phyloP scores from a whole-genome alignment of 1,140 invertebrate genomes.

The Drosophila ficusphila region DNA sequence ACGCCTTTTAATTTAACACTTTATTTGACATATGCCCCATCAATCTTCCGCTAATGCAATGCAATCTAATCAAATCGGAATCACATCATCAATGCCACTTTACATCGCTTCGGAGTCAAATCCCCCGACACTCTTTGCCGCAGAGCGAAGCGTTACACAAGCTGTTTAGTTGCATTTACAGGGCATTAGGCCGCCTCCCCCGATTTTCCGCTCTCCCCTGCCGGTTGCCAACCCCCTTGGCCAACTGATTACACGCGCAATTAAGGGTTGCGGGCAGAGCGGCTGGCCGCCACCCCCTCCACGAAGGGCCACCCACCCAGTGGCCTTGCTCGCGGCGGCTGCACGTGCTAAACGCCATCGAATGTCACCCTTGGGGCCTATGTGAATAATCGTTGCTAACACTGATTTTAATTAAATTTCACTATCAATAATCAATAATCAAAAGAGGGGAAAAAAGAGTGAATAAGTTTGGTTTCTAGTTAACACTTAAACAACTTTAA shows the following conservation, averaged over 20 bases:
- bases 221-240: conserved; percentile 17
- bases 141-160: conserved; percentile 32
- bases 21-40: conserved; percentile 52
- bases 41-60: conserved; percentile 65
- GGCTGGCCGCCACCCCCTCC: conserved; percentile 25
- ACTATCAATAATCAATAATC: conserved; percentile 57
- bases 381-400: conserved; percentile 56
- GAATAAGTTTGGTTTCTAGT: too few relatives aligned
- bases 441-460: not conserved
- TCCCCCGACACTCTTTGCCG: conserved; percentile 13
- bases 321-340: conserved; percentile 65
- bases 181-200: conserved; percentile 43
- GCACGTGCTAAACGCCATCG: conserved; percentile 58
- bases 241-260: conserved; percentile 71
- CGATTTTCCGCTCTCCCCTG: not conserved
- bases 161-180: conserved; percentile 73
- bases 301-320: conserved; percentile 14
- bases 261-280: conserved; percentile 68
- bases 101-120: conserved; percentile 10
- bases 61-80: conserved; percentile 57
- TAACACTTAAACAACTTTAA: too few relatives aligned
- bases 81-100: conserved; percentile 64
- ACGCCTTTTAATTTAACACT: not conserved
- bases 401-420: conserved; percentile 73
- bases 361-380: conserved; percentile 70